phyloP scores from a whole-genome alignment of 2,113 vertebrate species.

The Gymnobelideus leadbeateri region DNA sequence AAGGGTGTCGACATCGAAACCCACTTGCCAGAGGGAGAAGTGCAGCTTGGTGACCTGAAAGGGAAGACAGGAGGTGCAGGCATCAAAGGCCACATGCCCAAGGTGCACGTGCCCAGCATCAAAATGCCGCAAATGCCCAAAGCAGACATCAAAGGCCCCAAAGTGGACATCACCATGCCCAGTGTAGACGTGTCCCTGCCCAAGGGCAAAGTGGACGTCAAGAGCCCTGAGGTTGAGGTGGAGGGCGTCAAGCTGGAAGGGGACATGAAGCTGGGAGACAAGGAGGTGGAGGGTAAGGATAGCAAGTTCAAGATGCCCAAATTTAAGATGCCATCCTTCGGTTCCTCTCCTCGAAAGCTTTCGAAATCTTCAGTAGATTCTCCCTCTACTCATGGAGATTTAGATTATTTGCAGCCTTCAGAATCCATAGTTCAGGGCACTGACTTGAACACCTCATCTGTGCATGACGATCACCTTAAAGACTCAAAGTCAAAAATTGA shows the following conservation, averaged over 20 bases:
- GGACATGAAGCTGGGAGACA: neutral
- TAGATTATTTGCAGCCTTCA: neutral
- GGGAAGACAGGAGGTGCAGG: accelerated
- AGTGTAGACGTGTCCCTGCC: neutral
- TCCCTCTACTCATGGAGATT: neutral
- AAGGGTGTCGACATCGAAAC: accelerated
- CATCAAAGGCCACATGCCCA: slow-evolving; percentile 12
- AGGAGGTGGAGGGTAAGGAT: accelerated
- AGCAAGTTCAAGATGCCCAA: slow-evolving; percentile 63
- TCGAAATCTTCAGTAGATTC: neutral
- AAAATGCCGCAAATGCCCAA: slow-evolving; percentile 47
- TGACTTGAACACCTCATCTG: neutral
- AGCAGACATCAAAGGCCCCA: neutral
- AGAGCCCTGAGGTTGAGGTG: accelerated
- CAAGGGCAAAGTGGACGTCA: accelerated
- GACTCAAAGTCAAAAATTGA: slow-evolving; percentile 32
- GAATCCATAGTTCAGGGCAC: neutral
- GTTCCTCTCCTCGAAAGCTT: neutral
- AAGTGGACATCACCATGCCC: neutral
- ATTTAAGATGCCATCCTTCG: slow-evolving; percentile 76
- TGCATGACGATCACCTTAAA: slow-evolving; percentile 40
- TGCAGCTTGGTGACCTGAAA: neutral
- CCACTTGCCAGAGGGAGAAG: accelerated
- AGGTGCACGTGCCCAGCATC: slow-evolving; percentile 63
- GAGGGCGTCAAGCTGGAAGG: neutral